phyloP scores from a whole-genome alignment of 2,113 vertebrate species.

The Megaptera novaeangliae region DNA sequence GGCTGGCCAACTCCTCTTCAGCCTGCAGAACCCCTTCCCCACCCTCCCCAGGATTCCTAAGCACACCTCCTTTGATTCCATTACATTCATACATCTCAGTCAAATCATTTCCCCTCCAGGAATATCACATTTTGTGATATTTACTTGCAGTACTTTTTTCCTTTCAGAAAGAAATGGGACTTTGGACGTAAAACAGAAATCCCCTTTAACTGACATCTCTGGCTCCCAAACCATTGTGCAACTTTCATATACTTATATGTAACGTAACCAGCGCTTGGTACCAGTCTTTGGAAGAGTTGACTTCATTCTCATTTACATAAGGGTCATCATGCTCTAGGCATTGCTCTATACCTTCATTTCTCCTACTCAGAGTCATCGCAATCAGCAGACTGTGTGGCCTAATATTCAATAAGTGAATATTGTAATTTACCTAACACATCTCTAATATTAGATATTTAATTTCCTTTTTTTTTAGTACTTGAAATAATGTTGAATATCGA shows the following conservation, averaged over 20 bases:
- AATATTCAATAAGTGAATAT: not conserved
- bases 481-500: not conserved
- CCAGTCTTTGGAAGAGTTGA: no score
- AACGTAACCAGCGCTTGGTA: not conserved
- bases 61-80: not conserved
- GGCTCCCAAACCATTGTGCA: not conserved
- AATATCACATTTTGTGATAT: not conserved
- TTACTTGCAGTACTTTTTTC: not conserved
- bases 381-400: not conserved
- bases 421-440: not conserved
- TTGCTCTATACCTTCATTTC: not conserved
- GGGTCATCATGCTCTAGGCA: not conserved
- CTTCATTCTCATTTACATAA: not conserved
- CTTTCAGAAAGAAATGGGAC: not conserved
- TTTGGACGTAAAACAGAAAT: not conserved
- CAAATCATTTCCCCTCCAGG: not conserved
- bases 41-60: not conserved
- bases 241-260: not conserved
- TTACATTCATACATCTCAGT: not conserved
- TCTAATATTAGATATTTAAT: not conserved
- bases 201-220: not conserved
- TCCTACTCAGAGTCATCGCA: not conserved
- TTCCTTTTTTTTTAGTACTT: not conserved
- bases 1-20: not conserved
- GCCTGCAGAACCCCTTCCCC: not conserved